Conservation (phyloP, 1,140 invertebrate species). For the Plodia interpunctella region DNA sequence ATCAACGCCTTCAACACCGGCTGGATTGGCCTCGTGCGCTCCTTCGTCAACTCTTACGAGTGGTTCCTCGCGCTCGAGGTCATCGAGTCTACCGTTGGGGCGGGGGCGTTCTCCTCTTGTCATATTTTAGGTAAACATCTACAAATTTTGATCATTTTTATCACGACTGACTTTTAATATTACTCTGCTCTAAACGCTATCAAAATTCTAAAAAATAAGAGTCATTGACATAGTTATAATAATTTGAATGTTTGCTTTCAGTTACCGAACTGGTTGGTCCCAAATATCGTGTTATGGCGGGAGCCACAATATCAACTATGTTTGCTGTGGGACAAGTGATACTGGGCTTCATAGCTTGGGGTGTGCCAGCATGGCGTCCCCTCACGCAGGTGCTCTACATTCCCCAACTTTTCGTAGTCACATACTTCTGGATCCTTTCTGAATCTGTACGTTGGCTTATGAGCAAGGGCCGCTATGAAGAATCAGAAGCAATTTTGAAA, state of each 20-base stretch:
- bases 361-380: conserved; percentile 82
- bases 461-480: conserved; percentile 81
- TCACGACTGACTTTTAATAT: neutral
- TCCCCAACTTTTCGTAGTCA: conserved; percentile 81
- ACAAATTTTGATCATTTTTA: neutral
- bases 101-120: conserved; percentile 31
- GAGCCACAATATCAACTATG: conserved; percentile 82
- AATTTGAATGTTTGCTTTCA: conserved; percentile 26
- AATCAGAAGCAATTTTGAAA: conserved; percentile 79
- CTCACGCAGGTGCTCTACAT: conserved; percentile 82
- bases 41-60: conserved; percentile 80
- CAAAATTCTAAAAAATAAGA: too few relatives aligned
- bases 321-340: conserved; percentile 84
- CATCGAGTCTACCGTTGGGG: conserved; percentile 35
- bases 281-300: conserved; percentile 83
- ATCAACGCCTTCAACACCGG: conserved; percentile 76
- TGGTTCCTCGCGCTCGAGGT: conserved; percentile 79
- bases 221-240: neutral
- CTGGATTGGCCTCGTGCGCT: conserved; percentile 79
- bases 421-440: conserved; percentile 79
- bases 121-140: conserved; percentile 41
- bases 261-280: conserved; percentile 88
- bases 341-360: conserved; percentile 83
- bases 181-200: too few relatives aligned
- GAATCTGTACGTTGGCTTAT: conserved; percentile 88